Evolutionary conservation across 2,113 vertebrate species (phyloP).

Genomic region (Myiagra hebetior): DNA sequence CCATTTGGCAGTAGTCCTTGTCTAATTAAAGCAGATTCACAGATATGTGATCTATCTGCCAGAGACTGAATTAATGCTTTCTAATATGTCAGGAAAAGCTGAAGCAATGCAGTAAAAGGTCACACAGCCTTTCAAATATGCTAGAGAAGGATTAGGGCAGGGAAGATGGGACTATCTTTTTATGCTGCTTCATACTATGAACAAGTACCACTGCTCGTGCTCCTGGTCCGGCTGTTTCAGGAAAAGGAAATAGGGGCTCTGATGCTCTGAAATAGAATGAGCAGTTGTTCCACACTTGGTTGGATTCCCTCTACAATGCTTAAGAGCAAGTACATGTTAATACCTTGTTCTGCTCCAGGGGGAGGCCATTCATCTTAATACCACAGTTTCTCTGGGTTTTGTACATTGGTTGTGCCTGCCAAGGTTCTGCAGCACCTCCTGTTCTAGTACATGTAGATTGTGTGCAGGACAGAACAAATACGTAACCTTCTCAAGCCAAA

Average conservation of each 20-base stretch:
- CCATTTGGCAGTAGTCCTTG: not conserved
- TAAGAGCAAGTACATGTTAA: not conserved
- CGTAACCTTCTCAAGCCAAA: not conserved
- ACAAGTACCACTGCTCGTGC: not conserved
- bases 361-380: not conserved
- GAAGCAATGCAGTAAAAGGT: not conserved
- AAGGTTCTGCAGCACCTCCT: not conserved
- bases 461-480: not conserved
- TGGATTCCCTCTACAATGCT: not conserved
- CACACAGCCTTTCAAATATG: not conserved
- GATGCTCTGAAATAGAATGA: not conserved
- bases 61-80: not conserved
- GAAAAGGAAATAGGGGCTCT: not conserved
- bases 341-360: not conserved
- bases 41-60: not conserved
- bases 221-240: not conserved
- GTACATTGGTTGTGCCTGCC: not conserved
- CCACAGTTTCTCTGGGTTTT: not conserved
- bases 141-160: not conserved
- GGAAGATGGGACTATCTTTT: not conserved
- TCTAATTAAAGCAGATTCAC: not conserved
- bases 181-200: not conserved
- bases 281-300: not conserved
- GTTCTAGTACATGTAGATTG: not conserved
- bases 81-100: not conserved